Percentiles rank a stretch among this genome's conserved stretches.
Conservation (phyloP, 2,113 vertebrate genomes). For the Eretmodus cyanostictus region DNA sequence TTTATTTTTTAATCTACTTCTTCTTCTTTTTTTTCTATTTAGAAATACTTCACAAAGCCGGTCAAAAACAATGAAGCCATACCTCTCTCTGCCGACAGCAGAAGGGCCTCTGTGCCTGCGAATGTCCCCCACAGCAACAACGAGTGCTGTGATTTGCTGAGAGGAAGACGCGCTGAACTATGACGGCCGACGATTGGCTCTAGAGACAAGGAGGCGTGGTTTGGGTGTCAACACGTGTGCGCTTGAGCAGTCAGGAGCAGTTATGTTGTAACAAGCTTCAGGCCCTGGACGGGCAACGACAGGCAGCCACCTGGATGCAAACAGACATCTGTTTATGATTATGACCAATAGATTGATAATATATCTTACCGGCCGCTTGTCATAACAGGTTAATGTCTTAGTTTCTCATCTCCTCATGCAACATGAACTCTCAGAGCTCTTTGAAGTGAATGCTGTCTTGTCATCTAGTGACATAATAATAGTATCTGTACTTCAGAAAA, state of each 20-base stretch:
- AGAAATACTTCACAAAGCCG: neutral
- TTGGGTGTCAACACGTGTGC: neutral
- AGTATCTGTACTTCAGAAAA: neutral
- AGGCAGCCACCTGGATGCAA: constrained; percentile 22
- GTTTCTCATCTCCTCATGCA: neutral
- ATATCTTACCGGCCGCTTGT: constrained; percentile 27
- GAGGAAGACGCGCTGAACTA: neutral
- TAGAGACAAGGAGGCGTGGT: neutral
- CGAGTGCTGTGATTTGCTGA: constrained; percentile 31
- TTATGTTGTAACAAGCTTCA: neutral
- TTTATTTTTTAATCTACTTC: neutral
- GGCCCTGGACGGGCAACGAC: neutral
- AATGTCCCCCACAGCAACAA: constrained; percentile 9
- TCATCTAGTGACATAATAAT: neutral
- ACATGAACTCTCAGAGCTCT: neutral
- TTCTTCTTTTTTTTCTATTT: neutral
- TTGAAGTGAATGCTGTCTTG: neutral
- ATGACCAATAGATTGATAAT: constrained; percentile 6
- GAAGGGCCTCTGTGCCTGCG: neutral
- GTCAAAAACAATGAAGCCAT: neutral
- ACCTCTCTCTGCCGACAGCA: constrained; percentile 42
- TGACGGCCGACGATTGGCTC: constrained; percentile 1
- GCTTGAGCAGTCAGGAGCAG: neutral
- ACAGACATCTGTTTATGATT: constrained; percentile 32
- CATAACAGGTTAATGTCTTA: constrained; percentile 1